A percentile compares a stretch with the other conserved stretches of the same genome.
Conservation (phyloP, 2,888 invertebrate genomes). For the Caenorhabditis auriculariae region DNA sequence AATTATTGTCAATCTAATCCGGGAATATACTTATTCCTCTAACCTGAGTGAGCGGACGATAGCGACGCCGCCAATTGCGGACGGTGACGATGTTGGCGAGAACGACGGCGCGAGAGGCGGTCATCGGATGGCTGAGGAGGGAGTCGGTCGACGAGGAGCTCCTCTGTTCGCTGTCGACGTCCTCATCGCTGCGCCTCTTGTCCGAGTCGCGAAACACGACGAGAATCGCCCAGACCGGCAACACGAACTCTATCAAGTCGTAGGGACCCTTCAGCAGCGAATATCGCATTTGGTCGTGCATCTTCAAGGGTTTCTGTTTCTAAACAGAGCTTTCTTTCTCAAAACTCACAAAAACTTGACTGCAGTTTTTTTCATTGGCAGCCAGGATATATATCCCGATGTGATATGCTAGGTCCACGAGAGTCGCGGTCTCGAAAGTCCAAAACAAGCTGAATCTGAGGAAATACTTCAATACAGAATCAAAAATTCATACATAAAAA, state of each 20-base stretch:
- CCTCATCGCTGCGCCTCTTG: conserved; percentile 16
- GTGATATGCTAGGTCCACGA: conserved; percentile 45
- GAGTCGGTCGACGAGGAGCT: conserved; percentile 16
- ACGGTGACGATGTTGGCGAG: conserved; percentile 42
- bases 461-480: too few species aligned
- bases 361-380: conserved; percentile 38
- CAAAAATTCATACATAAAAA: conserved; percentile 21
- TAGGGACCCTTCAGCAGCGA: conserved; percentile 41
- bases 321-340: conserved; percentile 2
- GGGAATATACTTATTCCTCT: too few species aligned
- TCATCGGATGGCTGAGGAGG: background rate
- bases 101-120: conserved; percentile 1
- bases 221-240: conserved; percentile 52
- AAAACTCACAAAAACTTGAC: conserved; percentile 45
- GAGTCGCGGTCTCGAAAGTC: conserved; percentile 41
- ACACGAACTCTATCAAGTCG: conserved; percentile 39
- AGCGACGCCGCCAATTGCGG: conserved; percentile 41
- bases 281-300: conserved; percentile 43
- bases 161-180: too few species aligned
- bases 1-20: background rate
- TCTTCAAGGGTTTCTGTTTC: conserved; percentile 1
- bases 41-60: conserved; percentile 44
- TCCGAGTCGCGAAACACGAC: conserved; percentile 39
- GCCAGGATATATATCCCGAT: conserved; percentile 40
- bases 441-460: conserved; percentile 30